phyloP scores from a whole-genome alignment of 2,113 vertebrate genomes.

The Serinus canaria region DNA sequence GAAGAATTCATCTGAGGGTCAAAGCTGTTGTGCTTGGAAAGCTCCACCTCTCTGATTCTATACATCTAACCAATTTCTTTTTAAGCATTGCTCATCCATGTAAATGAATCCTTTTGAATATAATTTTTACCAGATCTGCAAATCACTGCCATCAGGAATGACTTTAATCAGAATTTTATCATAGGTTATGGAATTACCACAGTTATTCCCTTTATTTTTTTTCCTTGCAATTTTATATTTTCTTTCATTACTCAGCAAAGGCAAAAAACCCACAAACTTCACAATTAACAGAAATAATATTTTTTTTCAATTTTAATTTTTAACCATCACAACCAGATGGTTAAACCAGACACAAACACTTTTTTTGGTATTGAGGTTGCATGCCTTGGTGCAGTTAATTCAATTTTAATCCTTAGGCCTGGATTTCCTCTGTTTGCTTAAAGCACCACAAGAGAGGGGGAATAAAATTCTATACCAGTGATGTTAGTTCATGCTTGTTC shows the following conservation, averaged over 20 bases:
- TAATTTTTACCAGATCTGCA: background rate
- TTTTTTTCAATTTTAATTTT: background rate
- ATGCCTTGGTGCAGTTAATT: background rate
- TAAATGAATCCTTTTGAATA: background rate
- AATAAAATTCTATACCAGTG: fast-evolving
- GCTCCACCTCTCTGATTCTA: background rate
- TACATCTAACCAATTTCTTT: background rate
- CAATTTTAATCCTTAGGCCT: background rate
- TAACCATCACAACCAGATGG: background rate
- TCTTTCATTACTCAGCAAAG: background rate
- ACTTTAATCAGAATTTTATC: background rate
- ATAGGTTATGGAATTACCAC: background rate
- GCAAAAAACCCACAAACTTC: background rate
- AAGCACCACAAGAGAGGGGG: background rate
- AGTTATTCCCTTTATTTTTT: background rate
- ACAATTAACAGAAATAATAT: background rate
- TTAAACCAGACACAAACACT: background rate
- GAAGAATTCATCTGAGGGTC: background rate
- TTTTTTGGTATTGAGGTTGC: background rate
- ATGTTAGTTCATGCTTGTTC: background rate
- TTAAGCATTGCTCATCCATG: background rate
- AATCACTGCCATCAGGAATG: background rate
- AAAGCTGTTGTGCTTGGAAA: background rate
- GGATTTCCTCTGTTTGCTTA: background rate
- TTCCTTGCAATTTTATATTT: background rate